Evolutionary conservation across 2,888 invertebrate genomes (phyloP).

Genomic region (Allacma fusca): DNA sequence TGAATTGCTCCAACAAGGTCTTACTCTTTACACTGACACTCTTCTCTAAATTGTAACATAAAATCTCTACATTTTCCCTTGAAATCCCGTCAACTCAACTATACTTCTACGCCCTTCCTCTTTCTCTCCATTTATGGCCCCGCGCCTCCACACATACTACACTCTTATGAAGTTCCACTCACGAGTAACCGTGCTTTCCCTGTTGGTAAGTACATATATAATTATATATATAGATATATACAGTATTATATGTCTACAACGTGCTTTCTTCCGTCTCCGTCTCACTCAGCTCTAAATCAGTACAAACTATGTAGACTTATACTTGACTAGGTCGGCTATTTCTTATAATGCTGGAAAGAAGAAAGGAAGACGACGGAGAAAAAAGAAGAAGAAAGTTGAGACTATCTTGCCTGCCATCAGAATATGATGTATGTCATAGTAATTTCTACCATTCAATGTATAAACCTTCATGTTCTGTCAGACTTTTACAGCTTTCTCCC

Average conservation of each 20-base stretch:
- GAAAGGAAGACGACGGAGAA: not conserved
- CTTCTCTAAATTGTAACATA: constrained; percentile 20
- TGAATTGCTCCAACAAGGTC: constrained; percentile 54
- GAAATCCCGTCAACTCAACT: constrained; percentile 29
- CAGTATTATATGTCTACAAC: too few species aligned
- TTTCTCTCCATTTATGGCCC: not conserved
- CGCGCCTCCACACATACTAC: not conserved
- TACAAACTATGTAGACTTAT: too few species aligned
- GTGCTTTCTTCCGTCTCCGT: too few species aligned
- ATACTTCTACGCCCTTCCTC: not conserved
- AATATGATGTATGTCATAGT: constrained; percentile 19
- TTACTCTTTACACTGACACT: constrained; percentile 54
- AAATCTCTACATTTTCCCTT: constrained; percentile 19
- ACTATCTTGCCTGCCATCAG: constrained; percentile 4
- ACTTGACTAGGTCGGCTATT: not conserved
- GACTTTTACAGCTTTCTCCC: not conserved
- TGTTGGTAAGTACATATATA: too few species aligned
- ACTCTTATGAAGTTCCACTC: not conserved
- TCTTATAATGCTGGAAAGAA: not conserved
- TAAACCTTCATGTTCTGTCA: constrained; percentile 8
- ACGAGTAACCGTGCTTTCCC: too few species aligned
- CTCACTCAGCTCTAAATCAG: too few species aligned
- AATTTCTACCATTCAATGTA: constrained; percentile 5
- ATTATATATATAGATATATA: too few species aligned
- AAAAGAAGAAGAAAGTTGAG: not conserved